A percentile compares a stretch with the other conserved stretches of the same genome.
Evolutionary conservation across 2,113 vertebrate species (phyloP).

Genomic region (Salminus brasiliensis): DNA sequence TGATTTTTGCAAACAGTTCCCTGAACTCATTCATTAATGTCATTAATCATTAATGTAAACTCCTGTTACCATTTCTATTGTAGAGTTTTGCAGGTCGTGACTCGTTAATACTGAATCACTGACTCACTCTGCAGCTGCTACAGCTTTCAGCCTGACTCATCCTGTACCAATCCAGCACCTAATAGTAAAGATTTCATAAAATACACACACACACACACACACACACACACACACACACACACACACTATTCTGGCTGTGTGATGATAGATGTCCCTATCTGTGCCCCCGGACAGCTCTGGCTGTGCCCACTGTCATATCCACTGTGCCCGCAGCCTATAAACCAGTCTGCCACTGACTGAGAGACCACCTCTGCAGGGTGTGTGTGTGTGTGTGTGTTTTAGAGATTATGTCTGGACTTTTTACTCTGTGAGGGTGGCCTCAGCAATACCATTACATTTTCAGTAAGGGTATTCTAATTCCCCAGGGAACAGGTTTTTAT

Average conservation of each 20-base stretch:
- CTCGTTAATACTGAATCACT: background rate
- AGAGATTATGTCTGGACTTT: background rate
- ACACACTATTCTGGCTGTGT: background rate
- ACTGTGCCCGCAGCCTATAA: background rate
- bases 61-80: background rate
- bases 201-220: background rate
- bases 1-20: background rate
- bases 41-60: background rate
- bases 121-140: background rate
- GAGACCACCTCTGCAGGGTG: background rate
- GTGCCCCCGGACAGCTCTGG: background rate
- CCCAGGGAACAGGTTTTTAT: too few species aligned
- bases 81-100: background rate
- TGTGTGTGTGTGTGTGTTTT: background rate
- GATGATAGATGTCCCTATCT: background rate
- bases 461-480: background rate
- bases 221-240: background rate
- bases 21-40: background rate
- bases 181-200: background rate
- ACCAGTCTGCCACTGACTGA: background rate
- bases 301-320: background rate
- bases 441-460: background rate
- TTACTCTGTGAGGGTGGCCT: background rate
- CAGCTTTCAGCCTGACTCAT: background rate
- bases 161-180: background rate